Base-by-base conservation (phyloP, 2,113 vertebrate genomes). In the Pseudorectes ferrugineus region DNA sequence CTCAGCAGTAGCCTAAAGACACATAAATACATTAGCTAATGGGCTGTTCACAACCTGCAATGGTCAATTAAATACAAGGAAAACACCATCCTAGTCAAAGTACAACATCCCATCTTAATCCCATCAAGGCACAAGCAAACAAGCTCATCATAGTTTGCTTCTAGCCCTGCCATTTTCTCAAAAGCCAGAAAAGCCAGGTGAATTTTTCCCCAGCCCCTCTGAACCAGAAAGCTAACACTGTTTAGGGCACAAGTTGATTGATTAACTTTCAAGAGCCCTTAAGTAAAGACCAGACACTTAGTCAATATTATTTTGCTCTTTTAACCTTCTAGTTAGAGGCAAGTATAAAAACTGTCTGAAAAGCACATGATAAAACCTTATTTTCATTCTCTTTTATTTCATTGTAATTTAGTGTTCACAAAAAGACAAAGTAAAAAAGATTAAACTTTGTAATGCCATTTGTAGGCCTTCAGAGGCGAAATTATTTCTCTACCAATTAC, bases 241-340 rank as follows among this genome's bases (percentile, higher is more conserved):
- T 82, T 81, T 59, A 78, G 35, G 18, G 54, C 45, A 78, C 43
- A 85, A 89, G 40, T 45, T 16, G 63, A 94, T 63, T 86, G 52
- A 89, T 80, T 86, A 84, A 86, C 68, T 93, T 89, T 86, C 62
- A 92, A 79, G 45, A 63, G 7, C 67, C 38, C 46, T 88, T 82
- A 91, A 57, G 52, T 57, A 67, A 86, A 79, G 63, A 62, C 7
- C 54, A 91, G 61, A 89, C 61, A 86, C 51, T 88, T 88, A 29
- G 23, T 78, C 86, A 94, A 81, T 76, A 84, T 91, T 89, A 81
- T 78, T 91, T 77, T 70, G 62, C 82, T 80, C 73, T 48, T 88
- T 87, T 48, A 66, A 67, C 66, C 84, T 83, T 65, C 59, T 57
- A 57, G 68, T 74, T 88, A 74, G 54, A 63, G 10, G 40, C 14